Base-by-base conservation (phyloP, 2,888 invertebrate genomes). In the Chelonus formosanus region DNA sequence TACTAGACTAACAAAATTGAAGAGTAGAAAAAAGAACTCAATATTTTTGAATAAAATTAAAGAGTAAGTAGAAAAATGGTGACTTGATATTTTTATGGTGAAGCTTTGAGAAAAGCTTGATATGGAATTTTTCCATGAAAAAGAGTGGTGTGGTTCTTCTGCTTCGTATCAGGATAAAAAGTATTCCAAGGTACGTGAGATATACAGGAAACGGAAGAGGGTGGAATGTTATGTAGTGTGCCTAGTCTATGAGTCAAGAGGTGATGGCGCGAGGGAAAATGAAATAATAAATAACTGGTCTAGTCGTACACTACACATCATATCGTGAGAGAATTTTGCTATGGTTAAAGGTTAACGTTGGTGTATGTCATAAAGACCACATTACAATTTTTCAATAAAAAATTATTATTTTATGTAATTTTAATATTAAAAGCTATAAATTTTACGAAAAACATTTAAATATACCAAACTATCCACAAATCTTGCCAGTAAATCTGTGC, bases 271-370 rank as follows among this genome's bases (percentile, higher is more conserved):
- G 4, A 53, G 35, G 35, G 53, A 53, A 53, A 53, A 53, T 53
- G 53, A 53, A 53, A 53, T 53, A 53, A 53, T 53, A 53, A 53
- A 53, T 53, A 53, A 53, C 53, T n/a, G 53, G 53, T 40, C 40
- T 53, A 5, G 8, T 34, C 35, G 8, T 3, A 4, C 35, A 53
- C 35, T 35, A 32, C 8, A 53, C 3, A 35, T 8, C 8, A 3
- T 8, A 53, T 53, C 8, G 35, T 53, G 53, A 40, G 40, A 40
- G 40, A 40, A 40, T 40, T 40, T 3, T 40, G 6, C 40, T 4
- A 40, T 40, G 40, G 40, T 40, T 40, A 40, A 40, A 40, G 4
- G 6, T 40, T 2, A 40, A 40, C 40, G 40, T 40, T 40, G 40
- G 4, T 40, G 40, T 40, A 40, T 40, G 40, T 40, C 40, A 40